Conservation (phyloP, 2,113 vertebrate species). For the Pachypanchax playfairii region DNA sequence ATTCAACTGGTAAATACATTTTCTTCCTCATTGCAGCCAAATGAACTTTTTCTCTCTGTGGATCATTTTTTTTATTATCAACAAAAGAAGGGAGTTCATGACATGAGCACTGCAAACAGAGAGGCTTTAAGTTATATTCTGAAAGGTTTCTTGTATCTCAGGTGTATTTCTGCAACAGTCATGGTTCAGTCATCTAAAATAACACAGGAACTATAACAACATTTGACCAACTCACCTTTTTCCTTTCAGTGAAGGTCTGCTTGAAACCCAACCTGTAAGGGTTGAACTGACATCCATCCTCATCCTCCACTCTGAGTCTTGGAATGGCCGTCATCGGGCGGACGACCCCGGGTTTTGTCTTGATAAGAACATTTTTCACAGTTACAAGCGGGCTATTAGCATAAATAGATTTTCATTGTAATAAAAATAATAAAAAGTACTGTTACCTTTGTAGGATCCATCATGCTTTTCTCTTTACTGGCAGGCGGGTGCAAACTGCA, state of each 20-base stretch:
- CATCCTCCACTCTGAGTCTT: constrained; percentile 76
- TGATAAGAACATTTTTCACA: constrained; percentile 43
- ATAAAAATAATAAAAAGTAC: background rate
- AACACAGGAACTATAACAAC: constrained; percentile 1
- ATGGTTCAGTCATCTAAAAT: background rate
- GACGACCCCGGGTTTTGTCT: constrained; percentile 92
- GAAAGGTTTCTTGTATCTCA: too few species aligned
- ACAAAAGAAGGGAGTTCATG: too few species aligned
- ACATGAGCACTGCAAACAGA: too few species aligned
- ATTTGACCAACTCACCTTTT: constrained; percentile 77
- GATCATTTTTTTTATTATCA: too few species aligned
- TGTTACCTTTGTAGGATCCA: constrained; percentile 62
- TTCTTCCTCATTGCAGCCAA: too few species aligned
- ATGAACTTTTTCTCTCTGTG: too few species aligned
- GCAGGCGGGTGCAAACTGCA: constrained; percentile 63
- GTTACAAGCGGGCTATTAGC: constrained; percentile 17
- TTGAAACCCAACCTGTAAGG: constrained; percentile 83
- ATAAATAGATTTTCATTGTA: background rate
- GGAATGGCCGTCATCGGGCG: constrained; percentile 82
- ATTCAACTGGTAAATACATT: too few species aligned
- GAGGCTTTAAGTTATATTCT: too few species aligned
- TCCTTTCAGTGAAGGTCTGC: constrained; percentile 59
- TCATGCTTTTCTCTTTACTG: constrained; percentile 73
- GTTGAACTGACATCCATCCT: constrained; percentile 78
- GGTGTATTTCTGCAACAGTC: too few species aligned